Conservation (phyloP, 2,113 vertebrate species). For the Hemibagrus wyckioides region DNA sequence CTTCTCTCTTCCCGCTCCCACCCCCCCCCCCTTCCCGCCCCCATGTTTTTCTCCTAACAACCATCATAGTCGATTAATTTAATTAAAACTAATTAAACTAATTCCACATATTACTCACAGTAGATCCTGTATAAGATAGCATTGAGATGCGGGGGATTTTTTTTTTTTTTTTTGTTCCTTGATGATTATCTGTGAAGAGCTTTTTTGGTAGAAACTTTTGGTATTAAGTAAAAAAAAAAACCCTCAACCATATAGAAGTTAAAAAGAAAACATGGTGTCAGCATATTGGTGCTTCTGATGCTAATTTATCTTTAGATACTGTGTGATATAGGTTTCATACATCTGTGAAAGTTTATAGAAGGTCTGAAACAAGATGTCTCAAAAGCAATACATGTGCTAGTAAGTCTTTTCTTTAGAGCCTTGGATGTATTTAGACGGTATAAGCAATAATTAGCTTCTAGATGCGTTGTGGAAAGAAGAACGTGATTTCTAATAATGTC, state of each 20-base stretch:
- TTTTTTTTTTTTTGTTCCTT: constrained; percentile 60
- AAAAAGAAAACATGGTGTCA: constrained; percentile 60
- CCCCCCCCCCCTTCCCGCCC: constrained; percentile 53
- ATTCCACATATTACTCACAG: constrained; percentile 74
- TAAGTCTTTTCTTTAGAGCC: neutral
- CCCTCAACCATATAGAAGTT: constrained; percentile 29
- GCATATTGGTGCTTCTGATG: constrained; percentile 59
- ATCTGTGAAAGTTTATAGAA: neutral
- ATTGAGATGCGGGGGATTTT: constrained; percentile 62
- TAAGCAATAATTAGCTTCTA: too few species aligned
- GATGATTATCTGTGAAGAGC: constrained; percentile 65
- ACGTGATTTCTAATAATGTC: constrained; percentile 15
- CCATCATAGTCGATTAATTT: constrained; percentile 78
- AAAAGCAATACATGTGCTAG: neutral
- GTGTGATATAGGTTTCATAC: constrained; percentile 57
- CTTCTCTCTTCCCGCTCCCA: constrained; percentile 31
- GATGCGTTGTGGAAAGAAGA: neutral
- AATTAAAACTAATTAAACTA: constrained; percentile 82
- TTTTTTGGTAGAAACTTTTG: constrained; percentile 38
- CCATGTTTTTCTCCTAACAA: constrained; percentile 66
- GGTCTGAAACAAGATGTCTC: neutral
- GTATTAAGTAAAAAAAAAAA: neutral
- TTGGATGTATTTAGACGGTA: neutral
- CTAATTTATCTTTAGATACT: constrained; percentile 72
- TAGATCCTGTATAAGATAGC: constrained; percentile 71